Base-by-base conservation (phyloP, 2,888 invertebrate genomes). In the Ceriagrion tenellum region DNA sequence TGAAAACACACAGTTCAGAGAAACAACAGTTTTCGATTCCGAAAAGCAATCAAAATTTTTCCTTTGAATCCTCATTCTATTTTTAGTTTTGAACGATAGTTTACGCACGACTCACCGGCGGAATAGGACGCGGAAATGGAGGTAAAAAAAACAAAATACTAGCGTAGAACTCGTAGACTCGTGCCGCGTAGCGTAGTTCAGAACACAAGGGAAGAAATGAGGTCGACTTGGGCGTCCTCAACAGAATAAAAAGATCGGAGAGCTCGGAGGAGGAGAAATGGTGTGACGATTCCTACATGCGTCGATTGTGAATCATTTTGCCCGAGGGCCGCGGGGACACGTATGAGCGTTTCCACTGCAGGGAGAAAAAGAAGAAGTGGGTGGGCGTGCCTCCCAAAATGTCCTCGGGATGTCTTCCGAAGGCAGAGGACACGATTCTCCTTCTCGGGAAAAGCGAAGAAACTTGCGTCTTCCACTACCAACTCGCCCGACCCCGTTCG, bases 261-360 rank as follows among this genome's bases (percentile, higher is more conserved):
- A 13, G 69, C n/a, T 59, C 18, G 18, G 18, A 20, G 59, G 59
- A 20, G 13, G 20, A 59, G 20, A 59, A 26, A n/a, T n/a, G 69
- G 69, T 8, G 10, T 30, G 56, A 56, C 55, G 56, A 59, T 59
- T 55, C 56, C n/a, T 56, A 18, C 56, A 90, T 26, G 56, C 55
- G 20, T 55, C 90, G 90, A n/a, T 69, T 69, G 56, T 55, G 90
- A 90, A 55, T 55, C 30, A 90, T n/a, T 55, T 90, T 23, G 12
- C 30, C 59, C 6, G 59, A 59, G 23, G 26, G 55, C 26, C 47
- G 89, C 16, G 47, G 23, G 26, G 55, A 35, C 13, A 89, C 47
- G 55, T 16, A 89, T 47, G 47, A 47, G 47, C 47, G 47, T 8
- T 47, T 47, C 47, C 8, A 47, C 47, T 2, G 47, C 47, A 4